Evolutionary conservation across 2,797 vertebrate species (phyloP), one percentile per base, ranked within the genome.

Genomic region (Sebastes miniatus): DNA sequence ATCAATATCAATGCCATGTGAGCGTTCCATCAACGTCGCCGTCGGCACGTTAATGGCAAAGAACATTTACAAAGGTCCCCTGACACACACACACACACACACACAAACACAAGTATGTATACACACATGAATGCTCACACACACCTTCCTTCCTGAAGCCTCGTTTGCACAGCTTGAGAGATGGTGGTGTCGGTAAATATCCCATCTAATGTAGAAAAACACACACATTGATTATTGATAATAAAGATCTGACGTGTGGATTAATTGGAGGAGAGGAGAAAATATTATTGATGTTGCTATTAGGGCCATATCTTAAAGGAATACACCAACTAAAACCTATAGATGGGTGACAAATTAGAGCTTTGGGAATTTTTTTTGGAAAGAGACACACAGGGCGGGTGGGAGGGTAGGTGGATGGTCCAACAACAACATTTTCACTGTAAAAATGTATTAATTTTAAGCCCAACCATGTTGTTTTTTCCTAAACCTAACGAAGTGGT

Each of bases 1-100:
- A 93, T 93, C 87, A 89, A 93, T 93, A 90, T 84, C 79, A 80
- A 66, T 59, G 75, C 74, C 85, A 86, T 86, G 79, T 50, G 70
- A 89, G 82, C 83, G 3, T 86, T 92, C 84, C 69, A 83, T 94
- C 91, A 92, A 81, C 18, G 86, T 89, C 72, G 36, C 65, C 5
- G 56, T 82, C 58, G 73, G 79, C 83, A 75, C 69, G 27, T 85
- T 85, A 83, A 69, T 80, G 73, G 70, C 62, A 69, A 43, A 31
- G 62, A 76, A 83, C 83, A 90, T 90, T 91, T 80, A 81, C 86
- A 88, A 73, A 61, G 63, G 76, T 80, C 69, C 77, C 56, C 27
- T 50, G 24, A 14, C 52, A 59, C 47, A 69, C 9, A 20, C 69
- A 59, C 10, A 34, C 20, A 20, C 34, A 39, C 14, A 34, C 6